These are phyloP conservation scores for Zaprionus ornatus DNA, from an alignment of 1,140 invertebrate species.

Conservation along the genomic window DNA sequence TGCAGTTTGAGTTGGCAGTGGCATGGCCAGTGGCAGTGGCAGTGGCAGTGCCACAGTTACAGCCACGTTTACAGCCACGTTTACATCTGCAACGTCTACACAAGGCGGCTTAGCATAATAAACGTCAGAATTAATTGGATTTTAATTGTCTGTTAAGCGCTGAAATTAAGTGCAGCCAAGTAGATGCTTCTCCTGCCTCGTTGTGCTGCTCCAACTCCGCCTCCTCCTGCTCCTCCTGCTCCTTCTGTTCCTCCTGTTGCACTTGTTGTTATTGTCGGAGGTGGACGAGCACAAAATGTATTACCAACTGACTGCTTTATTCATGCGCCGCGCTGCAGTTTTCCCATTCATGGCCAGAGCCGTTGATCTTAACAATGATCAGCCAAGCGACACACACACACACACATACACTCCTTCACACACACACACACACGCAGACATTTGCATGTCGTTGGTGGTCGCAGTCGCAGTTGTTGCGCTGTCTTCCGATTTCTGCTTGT, in stretches of 20 bases:
- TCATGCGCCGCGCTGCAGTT: slow-evolving; percentile 41
- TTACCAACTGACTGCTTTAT: slow-evolving; percentile 77
- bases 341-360: slow-evolving; percentile 45
- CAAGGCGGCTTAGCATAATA: slow-evolving; percentile 79
- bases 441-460: slow-evolving; percentile 65
- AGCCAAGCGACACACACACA: slow-evolving; percentile 68
- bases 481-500: slow-evolving; percentile 15
- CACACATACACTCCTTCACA: slow-evolving; percentile 11
- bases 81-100: slow-evolving; percentile 42
- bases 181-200: slow-evolving; percentile 50
- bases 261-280: slow-evolving; percentile 16
- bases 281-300: slow-evolving; percentile 55
- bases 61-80: slow-evolving; percentile 25
- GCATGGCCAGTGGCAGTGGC: slow-evolving; percentile 2
- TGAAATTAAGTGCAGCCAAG: slow-evolving; percentile 81
- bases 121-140: slow-evolving; percentile 82
- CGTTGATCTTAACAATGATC: slow-evolving; percentile 78
- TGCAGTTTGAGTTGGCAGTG: not conserved
- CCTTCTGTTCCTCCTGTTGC: not conserved
- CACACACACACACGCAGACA: slow-evolving; percentile 33
- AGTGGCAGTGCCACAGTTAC: slow-evolving; percentile 17
- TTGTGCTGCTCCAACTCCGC: not conserved
- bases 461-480: slow-evolving; percentile 22
- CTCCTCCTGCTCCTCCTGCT: not conserved
- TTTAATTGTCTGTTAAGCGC: slow-evolving; percentile 82